Evolutionary conservation across 2,113 vertebrate species (phyloP), one percentile per base, ranked within the genome.

Genomic region (Anguilla rostrata): DNA sequence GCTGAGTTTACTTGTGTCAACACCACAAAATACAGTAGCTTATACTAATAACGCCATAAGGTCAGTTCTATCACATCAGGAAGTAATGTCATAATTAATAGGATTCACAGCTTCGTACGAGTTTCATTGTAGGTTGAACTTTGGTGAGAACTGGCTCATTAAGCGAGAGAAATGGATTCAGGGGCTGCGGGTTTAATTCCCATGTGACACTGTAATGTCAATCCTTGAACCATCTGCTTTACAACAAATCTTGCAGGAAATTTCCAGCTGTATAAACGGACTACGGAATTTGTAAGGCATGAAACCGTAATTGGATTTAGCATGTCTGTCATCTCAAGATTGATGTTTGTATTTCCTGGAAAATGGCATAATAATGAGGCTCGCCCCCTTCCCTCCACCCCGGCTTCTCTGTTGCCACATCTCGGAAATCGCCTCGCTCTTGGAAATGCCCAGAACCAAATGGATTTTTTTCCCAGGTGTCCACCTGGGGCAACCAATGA

Each of bases 401-500:
- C 20, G 26, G 18, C 60, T 20, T 66, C 22, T 22, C 7, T 2
- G 26, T 20, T 20, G 5, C 22, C 22, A 22, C 7, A 7, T 66
- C 18, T 22, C 18, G 3, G 60, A 66, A 26, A 66, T 66, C 26
- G 34, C 71, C 71, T 34, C 11, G n/a, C 0, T n/a, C 26, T n/a
- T 14, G 71, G 71, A 75, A 75, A 29, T 12, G 71, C n/a, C 71
- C n/a, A 6, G 9, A 75, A 75, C 26, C 9, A 4, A 75, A 11
- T 26, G n/a, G 26, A 75, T 14, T 75, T 0, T 83, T 40, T 29
- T 26, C 53, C 18, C 53, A 20, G 49, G 39, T 16, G 82, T 60
- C 82, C 56, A 39, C 82, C 82, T 39, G 20, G 49, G 82, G 82
- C 82, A 5, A 8, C 4, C 82, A 60, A n/a, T 83, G 82, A 66